Evolutionary conservation across 2,888 invertebrate genomes (phyloP), one percentile per base, ranked within the genome.

Genomic region (Plutella xylostella): DNA sequence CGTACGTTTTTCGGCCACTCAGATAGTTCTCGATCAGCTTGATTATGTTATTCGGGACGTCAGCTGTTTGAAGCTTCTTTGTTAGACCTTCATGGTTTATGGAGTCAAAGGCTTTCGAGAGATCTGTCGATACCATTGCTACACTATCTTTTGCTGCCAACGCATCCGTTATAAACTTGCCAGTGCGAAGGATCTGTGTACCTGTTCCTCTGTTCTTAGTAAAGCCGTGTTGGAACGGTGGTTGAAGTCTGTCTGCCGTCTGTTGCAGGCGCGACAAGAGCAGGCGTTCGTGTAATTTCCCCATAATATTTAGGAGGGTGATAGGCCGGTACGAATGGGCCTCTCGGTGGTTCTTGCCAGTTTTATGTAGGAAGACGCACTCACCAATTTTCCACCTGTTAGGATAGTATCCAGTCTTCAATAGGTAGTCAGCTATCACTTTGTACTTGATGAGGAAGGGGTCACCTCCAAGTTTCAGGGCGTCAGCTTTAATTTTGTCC

Each of bases 161-260:
- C 7, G 50, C 43, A 30, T 50, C 45, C 11, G 47, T 44, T 11
- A 50, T 44, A n/a, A 39, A 38, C 38, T 50, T 50, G 15, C 47
- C 42, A 1, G 47, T 50, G 15, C 49, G 47, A 12, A 50, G 44
- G 9, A 50, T 48, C 28, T 50, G 45, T 3, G 50, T 48, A 12
- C 31, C 48, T 30, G 50, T 50, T 12, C 48, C 50, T 48, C 48
- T 45, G 18, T 28, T 4, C 21, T 28, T 31, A 5, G 45, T 48
- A 28, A 50, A 50, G 18, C 50, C 50, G 17, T 50, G 48, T 31
- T 48, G 48, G 35, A 43, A 43, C 18, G 21, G 15, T 6, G 50
- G 50, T 46, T 41, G 43, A 9, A 50, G 42, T 35, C 33, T 28
- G 20, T 44, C 30, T 2, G 15, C 34, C 28, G 44, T 45, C 19